Base-by-base conservation (phyloP, 2,888 invertebrate genomes). In the Sarcophaga subvicina region DNA sequence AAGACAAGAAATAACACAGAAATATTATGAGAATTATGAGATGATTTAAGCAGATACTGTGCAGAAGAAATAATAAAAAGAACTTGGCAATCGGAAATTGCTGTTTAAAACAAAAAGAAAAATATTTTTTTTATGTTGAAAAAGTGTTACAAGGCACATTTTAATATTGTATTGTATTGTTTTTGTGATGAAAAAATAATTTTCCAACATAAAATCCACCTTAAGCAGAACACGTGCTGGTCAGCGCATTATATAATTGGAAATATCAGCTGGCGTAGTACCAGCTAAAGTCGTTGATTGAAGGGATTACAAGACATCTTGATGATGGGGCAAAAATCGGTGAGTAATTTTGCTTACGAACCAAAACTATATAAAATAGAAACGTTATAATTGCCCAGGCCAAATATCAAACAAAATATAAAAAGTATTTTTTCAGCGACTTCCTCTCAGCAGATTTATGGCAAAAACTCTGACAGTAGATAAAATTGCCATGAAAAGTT, bases 191-290 rank as follows among this genome's bases (percentile, higher is more conserved):
- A 22, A 22, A 20, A 47, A 14, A 73, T 11, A 62, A 62, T 63
- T 62, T 60, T 69, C 37, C n/a, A 45, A 11, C 20, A 67, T 45
- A 47, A 47, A 80, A 83, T 83, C 59, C 76, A 83, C 86, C 86
- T 86, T 47, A 86, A 86, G 86, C 86, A 60, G 12, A 86, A 83
- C 86, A 86, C 86, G 86, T 86, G 86, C 86, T 86, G 20, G 27
- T 8, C 6, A 22, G 11, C n/a, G 10, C n/a, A 69, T 11, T 37
- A 66, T 66, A 66, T 45, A 67, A 67, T 45, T 45, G 37, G 45
- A 10, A 67, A n/a, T 67, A 64, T 64, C 27, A 27, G 64, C 6
- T 64, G 12, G 12, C 5, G 2, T 10, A 8, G 37, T 37, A 37
- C 37, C 37, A 37, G 37, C 37, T 37, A 37, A 37, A 2, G 37